These are phyloP conservation scores for Gallinago jamesoni DNA, from an alignment of 2,113 vertebrate genomes.

Conservation along the genomic window DNA sequence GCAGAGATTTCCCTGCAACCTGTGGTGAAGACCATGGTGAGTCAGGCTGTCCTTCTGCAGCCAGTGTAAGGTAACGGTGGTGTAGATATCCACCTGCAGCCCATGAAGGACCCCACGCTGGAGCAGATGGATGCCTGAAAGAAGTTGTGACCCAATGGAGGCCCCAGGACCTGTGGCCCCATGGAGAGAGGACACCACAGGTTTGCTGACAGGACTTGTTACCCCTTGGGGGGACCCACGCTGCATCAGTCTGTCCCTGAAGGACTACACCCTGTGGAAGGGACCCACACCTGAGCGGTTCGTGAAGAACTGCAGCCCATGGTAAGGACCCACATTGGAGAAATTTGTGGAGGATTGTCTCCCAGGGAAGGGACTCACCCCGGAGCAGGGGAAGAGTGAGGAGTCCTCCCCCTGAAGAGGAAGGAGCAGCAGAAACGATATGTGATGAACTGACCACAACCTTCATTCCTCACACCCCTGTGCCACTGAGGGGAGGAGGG, in stretches of 20 bases:
- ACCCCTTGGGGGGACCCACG: neutral
- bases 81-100: neutral
- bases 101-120: neutral
- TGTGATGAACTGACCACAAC: neutral
- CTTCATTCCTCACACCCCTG: neutral
- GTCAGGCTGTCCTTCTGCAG: neutral
- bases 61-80: neutral
- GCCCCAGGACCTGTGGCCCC: neutral
- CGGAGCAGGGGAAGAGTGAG: neutral
- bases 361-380: neutral
- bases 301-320: neutral
- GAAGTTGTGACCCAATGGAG: neutral
- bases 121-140: neutral
- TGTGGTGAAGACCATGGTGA: neutral
- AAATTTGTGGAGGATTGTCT: neutral
- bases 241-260: neutral
- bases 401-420: neutral
- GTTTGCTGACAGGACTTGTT: neutral
- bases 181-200: neutral
- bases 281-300: neutral
- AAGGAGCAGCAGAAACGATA: neutral
- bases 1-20: neutral
- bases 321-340: neutral
- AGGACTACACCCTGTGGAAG: no score
- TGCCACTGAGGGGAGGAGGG: neutral